Conservation (phyloP, 2,888 invertebrate species). For the Cantharis rustica region DNA sequence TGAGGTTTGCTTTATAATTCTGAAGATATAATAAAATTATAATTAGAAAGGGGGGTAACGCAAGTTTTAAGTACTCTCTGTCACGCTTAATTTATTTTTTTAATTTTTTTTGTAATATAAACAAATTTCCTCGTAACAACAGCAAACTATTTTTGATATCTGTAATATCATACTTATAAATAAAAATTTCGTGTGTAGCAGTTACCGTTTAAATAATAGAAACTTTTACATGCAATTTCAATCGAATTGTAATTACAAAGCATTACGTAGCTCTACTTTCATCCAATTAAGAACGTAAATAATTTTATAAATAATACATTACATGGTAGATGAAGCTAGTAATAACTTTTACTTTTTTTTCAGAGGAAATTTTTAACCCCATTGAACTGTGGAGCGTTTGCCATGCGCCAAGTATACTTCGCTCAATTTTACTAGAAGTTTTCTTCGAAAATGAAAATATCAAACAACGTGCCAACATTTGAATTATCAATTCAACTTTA, state of each 20-base stretch:
- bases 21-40: background rate
- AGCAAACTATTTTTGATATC: background rate
- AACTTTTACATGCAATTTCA: background rate
- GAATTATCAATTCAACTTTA: background rate
- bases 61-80: no score
- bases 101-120: no score
- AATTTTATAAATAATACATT: constrained; percentile 1
- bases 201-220: background rate
- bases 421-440: constrained; percentile 7
- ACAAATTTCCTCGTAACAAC: background rate
- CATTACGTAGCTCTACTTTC: background rate
- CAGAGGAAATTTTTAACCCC: constrained; percentile 18
- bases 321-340: background rate
- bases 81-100: no score
- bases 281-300: background rate
- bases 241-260: background rate
- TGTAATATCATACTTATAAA: background rate
- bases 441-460: constrained; percentile 11
- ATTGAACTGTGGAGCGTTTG: background rate
- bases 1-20: background rate
- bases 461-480: background rate
- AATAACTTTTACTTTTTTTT: constrained; percentile 28
- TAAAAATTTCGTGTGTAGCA: background rate
- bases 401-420: constrained; percentile 10
- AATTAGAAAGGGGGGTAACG: background rate